Percentiles rank a stretch among this genome's conserved stretches.
These are phyloP conservation scores for Brachionus calyciflorus DNA, from an alignment of 1,140 invertebrate species.

Conservation along the genomic window DNA sequence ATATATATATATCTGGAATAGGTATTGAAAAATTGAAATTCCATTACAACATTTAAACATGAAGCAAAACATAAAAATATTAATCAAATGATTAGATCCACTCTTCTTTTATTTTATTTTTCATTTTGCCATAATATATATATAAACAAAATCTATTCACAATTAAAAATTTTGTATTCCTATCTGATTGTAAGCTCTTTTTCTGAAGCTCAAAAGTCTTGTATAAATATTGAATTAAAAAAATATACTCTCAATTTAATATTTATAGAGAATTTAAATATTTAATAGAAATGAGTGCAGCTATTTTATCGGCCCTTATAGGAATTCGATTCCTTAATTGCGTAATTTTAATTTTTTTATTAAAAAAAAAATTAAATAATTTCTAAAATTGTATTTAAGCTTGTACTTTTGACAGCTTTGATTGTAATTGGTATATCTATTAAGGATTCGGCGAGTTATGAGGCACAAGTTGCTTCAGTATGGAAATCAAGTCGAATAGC, in stretches of 20 bases:
- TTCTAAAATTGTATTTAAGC: background rate
- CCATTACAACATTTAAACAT: too few relatives aligned
- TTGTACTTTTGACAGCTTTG: background rate
- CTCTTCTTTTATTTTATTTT: too few relatives aligned
- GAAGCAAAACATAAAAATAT: too few relatives aligned
- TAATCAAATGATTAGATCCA: too few relatives aligned
- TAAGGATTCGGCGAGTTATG: background rate
- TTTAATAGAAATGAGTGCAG: background rate
- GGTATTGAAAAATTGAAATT: too few relatives aligned
- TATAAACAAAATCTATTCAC: too few relatives aligned
- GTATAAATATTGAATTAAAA: background rate
- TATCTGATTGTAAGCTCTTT: too few relatives aligned
- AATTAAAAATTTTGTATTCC: too few relatives aligned
- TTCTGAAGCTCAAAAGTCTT: too few relatives aligned
- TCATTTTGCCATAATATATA: too few relatives aligned
- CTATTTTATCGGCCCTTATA: background rate
- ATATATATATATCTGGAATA: too few relatives aligned
- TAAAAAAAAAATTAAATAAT: background rate
- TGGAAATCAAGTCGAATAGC: slow-evolving; percentile 12
- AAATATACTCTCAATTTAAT: background rate
- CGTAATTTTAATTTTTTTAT: background rate
- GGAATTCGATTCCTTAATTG: background rate
- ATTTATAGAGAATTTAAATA: background rate
- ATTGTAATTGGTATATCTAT: background rate
- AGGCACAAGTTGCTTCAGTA: background rate